phyloP scores from a whole-genome alignment of 1,140 invertebrate genomes.

The Orussus abietinus region DNA sequence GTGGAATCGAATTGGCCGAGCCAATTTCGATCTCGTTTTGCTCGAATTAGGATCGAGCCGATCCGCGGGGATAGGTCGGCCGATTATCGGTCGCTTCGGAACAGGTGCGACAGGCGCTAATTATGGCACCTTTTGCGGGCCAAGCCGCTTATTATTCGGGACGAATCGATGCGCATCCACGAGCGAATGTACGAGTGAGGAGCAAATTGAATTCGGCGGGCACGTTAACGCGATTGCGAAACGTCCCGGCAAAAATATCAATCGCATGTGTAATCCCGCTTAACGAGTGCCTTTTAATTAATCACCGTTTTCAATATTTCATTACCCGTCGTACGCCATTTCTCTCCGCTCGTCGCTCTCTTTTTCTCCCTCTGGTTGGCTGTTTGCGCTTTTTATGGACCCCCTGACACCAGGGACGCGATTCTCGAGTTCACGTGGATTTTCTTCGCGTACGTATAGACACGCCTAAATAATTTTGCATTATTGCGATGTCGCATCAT shows the following conservation, averaged over 20 bases:
- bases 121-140: constrained; percentile 21
- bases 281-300: constrained; percentile 47
- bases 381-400: too few species aligned
- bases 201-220: constrained; percentile 44
- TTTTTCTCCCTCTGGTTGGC: too few species aligned
- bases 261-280: constrained; percentile 44
- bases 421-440: too few species aligned
- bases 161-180: constrained; percentile 26
- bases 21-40: too few species aligned
- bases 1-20: too few species aligned
- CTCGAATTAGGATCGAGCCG: too few species aligned
- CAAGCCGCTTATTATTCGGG: constrained; percentile 23
- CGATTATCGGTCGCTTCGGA: constrained; percentile 6
- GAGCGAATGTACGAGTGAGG: constrained; percentile 18
- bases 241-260: constrained; percentile 43
- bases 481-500: too few species aligned
- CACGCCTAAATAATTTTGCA: too few species aligned
- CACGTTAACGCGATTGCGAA: constrained; percentile 43
- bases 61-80: too few species aligned
- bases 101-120: constrained; percentile 25
- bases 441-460: too few species aligned
- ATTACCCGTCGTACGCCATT: background rate
- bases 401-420: too few species aligned
- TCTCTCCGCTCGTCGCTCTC: too few species aligned
- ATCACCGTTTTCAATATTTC: constrained; percentile 44